Conservation (phyloP, 2,113 vertebrate genomes). For the Microtus richardsoni region DNA sequence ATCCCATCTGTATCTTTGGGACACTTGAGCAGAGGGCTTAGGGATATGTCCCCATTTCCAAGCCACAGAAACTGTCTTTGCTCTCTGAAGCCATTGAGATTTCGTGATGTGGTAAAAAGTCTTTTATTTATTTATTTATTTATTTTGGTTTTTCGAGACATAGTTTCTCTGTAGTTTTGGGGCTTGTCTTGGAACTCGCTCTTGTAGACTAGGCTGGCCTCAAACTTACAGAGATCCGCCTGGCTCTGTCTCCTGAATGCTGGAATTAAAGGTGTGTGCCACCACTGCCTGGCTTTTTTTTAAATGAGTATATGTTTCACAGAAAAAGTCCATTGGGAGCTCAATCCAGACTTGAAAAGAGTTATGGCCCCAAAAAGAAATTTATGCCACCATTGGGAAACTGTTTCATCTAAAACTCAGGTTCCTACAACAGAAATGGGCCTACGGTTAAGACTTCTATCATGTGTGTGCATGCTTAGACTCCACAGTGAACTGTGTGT, state of each 20-base stretch:
- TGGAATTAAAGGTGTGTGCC: no score
- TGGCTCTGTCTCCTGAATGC: no score
- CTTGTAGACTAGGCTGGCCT: no score
- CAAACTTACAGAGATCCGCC: no score
- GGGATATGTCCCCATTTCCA: neutral
- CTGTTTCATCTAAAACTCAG: neutral
- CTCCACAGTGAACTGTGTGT: neutral
- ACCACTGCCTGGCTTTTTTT: neutral
- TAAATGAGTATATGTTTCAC: neutral
- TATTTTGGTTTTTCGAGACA: no score
- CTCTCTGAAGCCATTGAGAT: neutral
- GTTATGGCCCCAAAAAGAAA: neutral
- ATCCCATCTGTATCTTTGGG: neutral
- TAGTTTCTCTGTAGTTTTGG: no score
- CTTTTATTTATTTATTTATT: neutral
- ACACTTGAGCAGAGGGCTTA: neutral
- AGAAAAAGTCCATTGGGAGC: neutral
- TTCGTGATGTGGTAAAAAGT: neutral
- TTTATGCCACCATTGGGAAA: neutral
- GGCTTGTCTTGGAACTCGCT: no score
- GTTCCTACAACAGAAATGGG: neutral
- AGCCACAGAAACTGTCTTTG: neutral
- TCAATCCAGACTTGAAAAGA: neutral
- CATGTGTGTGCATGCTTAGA: neutral
- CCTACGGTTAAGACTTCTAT: accelerated